Evolutionary conservation across 1,140 invertebrate genomes (phyloP).

Genomic region (Saccostrea cuccullata): DNA sequence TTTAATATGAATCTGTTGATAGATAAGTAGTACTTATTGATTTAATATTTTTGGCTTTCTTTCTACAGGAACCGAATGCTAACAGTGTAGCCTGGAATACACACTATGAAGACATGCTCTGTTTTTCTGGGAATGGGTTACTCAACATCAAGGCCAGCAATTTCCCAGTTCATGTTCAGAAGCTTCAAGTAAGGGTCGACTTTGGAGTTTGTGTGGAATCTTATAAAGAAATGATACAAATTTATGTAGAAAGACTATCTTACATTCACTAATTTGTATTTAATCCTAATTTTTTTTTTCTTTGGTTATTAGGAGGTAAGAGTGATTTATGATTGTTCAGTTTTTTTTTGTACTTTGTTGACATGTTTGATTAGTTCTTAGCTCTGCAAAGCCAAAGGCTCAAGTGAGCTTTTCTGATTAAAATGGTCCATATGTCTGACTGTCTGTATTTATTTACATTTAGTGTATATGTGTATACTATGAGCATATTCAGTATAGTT

Average conservation of each 20-base stretch:
- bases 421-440: no score
- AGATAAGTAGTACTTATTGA: neutral
- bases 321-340: neutral
- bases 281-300: neutral
- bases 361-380: neutral
- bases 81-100: conserved; percentile 98
- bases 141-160: conserved; percentile 91
- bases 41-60: neutral
- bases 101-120: conserved; percentile 95
- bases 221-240: neutral
- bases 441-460: no score
- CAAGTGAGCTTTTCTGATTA: neutral
- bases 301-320: neutral
- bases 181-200: conserved; percentile 83
- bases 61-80: conserved; percentile 89
- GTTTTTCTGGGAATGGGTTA: conserved; percentile 91
- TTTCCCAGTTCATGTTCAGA: conserved; percentile 93
- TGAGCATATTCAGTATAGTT: no score
- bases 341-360: neutral
- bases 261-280: neutral
- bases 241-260: no score
- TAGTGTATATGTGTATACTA: no score
- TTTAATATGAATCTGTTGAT: no score
- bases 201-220: neutral
- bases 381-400: no score